Evolutionary conservation across 1,140 invertebrate species (phyloP).

Genomic region (Eurytemora carolleeae): DNA sequence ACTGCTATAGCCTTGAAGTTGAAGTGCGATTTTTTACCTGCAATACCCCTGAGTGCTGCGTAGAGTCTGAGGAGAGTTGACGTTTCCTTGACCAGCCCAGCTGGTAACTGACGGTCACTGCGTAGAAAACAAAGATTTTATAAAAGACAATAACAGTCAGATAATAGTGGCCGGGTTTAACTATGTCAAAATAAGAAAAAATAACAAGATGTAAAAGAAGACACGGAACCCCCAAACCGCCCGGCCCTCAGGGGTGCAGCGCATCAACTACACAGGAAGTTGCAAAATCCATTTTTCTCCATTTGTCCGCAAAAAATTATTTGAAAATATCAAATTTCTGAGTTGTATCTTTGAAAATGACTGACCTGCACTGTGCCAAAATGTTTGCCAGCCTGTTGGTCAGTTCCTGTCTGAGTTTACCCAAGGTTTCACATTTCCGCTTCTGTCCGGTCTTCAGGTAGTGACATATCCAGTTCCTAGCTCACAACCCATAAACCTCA

Average conservation of each 20-base stretch:
- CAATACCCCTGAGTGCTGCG: slow-evolving; percentile 75
- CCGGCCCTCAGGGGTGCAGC: too few species aligned
- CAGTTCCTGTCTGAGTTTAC: neutral
- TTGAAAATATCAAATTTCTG: too few species aligned
- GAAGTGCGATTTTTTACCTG: slow-evolving; percentile 77
- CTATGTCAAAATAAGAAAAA: too few species aligned
- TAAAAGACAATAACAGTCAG: too few species aligned
- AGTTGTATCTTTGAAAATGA: too few species aligned
- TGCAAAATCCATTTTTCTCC: neutral
- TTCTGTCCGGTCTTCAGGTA: neutral
- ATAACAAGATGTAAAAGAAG: too few species aligned
- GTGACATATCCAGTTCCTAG: neutral
- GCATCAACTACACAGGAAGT: neutral
- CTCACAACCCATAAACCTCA: too few species aligned
- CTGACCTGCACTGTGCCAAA: neutral
- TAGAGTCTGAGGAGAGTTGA: slow-evolving; percentile 61
- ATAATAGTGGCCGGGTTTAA: too few species aligned
- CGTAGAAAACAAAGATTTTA: slow-evolving; percentile 25
- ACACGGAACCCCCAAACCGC: too few species aligned
- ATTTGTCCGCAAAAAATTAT: neutral
- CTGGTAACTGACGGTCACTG: slow-evolving; percentile 35
- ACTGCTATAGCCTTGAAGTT: too few species aligned
- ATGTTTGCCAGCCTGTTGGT: neutral
- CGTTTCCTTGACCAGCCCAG: slow-evolving; percentile 48
- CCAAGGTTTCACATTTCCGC: neutral